These are phyloP conservation scores for Formica selysi DNA, from an alignment of 1,140 invertebrate genomes.

Conservation along the genomic window DNA sequence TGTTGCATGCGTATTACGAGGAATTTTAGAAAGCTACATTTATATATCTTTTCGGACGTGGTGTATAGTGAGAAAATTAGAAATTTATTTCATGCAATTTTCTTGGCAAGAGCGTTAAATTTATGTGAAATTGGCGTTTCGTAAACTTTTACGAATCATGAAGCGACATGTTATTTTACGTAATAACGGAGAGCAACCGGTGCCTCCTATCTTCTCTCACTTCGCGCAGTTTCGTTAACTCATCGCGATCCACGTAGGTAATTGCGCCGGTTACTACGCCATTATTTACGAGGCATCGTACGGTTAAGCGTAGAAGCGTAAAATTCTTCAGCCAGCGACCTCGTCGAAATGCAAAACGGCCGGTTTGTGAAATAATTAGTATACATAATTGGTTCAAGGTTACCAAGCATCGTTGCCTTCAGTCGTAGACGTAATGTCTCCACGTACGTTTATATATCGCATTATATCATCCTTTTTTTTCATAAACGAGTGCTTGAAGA, in stretches of 20 bases:
- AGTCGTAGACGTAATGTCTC: background rate
- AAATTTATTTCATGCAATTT: background rate
- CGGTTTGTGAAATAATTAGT: slow-evolving; percentile 69
- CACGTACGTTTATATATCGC: background rate
- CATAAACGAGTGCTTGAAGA: background rate
- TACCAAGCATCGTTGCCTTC: slow-evolving; percentile 71
- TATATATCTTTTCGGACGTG: background rate
- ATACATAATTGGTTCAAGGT: slow-evolving; percentile 76
- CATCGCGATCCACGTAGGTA: slow-evolving; percentile 15
- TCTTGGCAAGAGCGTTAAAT: background rate
- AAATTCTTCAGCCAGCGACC: slow-evolving; percentile 16
- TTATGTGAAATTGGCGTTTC: slow-evolving; percentile 18
- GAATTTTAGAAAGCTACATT: slow-evolving; percentile 13
- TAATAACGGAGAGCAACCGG: slow-evolving; percentile 10
- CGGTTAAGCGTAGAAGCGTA: slow-evolving; percentile 41
- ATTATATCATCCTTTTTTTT: slow-evolving; percentile 26
- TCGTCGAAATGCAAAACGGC: slow-evolving; percentile 62
- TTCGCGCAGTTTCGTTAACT: slow-evolving; percentile 9
- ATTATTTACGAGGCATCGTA: slow-evolving; percentile 50
- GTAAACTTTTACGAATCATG: background rate
- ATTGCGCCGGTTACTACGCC: slow-evolving; percentile 24
- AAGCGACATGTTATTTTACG: slow-evolving; percentile 9
- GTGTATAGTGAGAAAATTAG: background rate
- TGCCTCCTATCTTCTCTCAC: background rate
- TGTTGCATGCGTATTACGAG: background rate